phyloP scores from a whole-genome alignment of 2,113 vertebrate genomes.

The Bujurquina vittata region DNA sequence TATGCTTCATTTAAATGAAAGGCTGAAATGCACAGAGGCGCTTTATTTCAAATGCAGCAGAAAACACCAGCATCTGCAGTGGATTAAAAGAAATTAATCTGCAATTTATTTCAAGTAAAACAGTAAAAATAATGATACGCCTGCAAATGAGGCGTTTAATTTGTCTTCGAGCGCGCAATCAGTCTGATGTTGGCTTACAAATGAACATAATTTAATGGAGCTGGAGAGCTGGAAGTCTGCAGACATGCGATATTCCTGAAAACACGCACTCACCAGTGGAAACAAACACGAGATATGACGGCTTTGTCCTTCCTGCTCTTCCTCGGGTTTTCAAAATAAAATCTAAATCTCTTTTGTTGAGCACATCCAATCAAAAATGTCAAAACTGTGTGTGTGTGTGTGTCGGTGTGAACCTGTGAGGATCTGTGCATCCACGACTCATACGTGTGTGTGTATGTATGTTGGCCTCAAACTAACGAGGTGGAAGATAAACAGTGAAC shows the following conservation, averaged over 20 bases:
- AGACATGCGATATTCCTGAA: neutral
- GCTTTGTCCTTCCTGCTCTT: neutral
- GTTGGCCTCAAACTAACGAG: constrained; percentile 14
- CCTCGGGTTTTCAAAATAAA: neutral
- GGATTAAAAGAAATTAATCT: neutral
- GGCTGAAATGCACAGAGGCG: constrained; percentile 29
- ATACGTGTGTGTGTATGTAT: neutral
- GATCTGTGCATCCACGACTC: no score
- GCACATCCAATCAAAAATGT: neutral
- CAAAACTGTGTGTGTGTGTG: neutral
- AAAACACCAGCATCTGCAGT: constrained; percentile 1
- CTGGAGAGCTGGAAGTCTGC: neutral
- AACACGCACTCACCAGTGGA: neutral
- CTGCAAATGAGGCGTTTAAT: neutral
- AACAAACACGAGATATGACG: neutral
- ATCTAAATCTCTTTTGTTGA: neutral
- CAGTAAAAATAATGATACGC: neutral
- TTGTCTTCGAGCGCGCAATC: neutral
- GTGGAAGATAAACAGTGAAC: constrained; percentile 43
- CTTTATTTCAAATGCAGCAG: neutral
- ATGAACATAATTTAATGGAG: neutral
- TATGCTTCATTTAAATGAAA: constrained; percentile 47
- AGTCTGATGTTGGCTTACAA: neutral
- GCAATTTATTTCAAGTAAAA: neutral
- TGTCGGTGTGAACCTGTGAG: neutral